Percentiles rank a stretch among this genome's conserved stretches.
Conservation (phyloP, 2,888 invertebrate genomes). For the Melinopterus prodromus region DNA sequence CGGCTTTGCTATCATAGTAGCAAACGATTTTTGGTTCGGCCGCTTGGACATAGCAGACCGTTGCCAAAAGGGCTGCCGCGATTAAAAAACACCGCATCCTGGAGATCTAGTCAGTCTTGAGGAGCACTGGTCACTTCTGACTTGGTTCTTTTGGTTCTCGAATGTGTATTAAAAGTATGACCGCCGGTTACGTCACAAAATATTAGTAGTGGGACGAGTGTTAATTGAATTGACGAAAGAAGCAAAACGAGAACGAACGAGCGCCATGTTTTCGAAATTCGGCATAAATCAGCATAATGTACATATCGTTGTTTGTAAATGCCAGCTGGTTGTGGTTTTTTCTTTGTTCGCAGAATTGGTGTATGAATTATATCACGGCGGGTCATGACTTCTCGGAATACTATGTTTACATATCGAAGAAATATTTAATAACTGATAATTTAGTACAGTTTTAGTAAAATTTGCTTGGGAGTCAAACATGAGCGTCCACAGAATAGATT, state of each 20-base stretch:
- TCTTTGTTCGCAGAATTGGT: not conserved
- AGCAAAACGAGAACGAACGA: not conserved
- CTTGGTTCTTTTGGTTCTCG: not conserved
- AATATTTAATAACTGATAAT: not conserved
- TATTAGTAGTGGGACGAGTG: conserved; percentile 8
- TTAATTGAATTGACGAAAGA: not conserved
- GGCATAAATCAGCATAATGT: not conserved
- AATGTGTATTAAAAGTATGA: conserved; percentile 18
- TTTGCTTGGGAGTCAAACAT: no score
- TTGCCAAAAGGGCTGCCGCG: conserved; percentile 42
- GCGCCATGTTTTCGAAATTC: not conserved
- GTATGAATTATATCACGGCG: not conserved
- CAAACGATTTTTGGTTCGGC: conserved; percentile 72
- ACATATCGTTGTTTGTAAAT: not conserved
- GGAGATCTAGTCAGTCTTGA: conserved; percentile 16
- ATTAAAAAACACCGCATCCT: conserved; percentile 30
- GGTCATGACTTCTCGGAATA: not conserved
- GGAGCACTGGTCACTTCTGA: conserved; percentile 17
- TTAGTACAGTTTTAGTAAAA: no score
- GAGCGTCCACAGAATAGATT: no score
- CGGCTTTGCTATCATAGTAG: conserved; percentile 76
- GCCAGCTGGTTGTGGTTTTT: not conserved
- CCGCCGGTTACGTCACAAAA: conserved; percentile 9
- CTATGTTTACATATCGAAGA: not conserved
- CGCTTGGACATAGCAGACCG: conserved; percentile 36